Evolutionary conservation across 2,797 vertebrate species (phyloP).

Genomic region (Triplophysa bombifrons): DNA sequence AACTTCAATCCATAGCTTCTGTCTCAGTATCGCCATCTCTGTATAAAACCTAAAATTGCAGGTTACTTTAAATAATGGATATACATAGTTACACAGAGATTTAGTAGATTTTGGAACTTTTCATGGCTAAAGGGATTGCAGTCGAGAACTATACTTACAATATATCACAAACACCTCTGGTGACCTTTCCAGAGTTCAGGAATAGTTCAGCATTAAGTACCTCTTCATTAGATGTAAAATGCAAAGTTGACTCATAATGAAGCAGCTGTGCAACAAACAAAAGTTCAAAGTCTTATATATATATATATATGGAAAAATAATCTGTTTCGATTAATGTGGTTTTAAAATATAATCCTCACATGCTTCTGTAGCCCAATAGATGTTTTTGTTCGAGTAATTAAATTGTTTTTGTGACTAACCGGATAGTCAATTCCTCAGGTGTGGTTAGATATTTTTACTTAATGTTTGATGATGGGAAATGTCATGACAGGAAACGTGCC

Average conservation of each 20-base stretch:
- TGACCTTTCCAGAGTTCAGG: neutral
- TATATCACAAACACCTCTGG: neutral
- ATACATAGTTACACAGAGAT: too few relatives aligned
- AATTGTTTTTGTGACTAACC: conserved; percentile 82
- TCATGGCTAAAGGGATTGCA: too few relatives aligned
- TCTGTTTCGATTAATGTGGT: conserved; percentile 52
- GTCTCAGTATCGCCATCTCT: too few relatives aligned
- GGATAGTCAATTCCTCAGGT: conserved; percentile 84
- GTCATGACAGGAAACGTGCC: conserved; percentile 14
- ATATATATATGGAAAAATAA: neutral
- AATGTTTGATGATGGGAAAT: conserved; percentile 21
- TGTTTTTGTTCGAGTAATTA: conserved; percentile 71
- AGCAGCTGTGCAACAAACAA: conserved; percentile 2
- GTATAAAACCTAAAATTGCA: too few relatives aligned
- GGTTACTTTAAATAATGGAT: too few relatives aligned
- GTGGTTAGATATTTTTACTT: conserved; percentile 71
- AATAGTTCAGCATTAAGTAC: neutral
- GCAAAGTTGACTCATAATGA: conserved; percentile 2
- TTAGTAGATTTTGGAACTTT: too few relatives aligned
- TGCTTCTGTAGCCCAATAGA: conserved; percentile 44
- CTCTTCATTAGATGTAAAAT: neutral
- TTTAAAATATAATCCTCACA: conserved; percentile 47
- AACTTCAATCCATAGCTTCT: too few relatives aligned
- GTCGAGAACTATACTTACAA: too few relatives aligned
- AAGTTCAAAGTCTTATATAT: conserved; percentile 11